Base-by-base conservation (phyloP, 1,140 invertebrate genomes). In the Heterodera schachtii region DNA sequence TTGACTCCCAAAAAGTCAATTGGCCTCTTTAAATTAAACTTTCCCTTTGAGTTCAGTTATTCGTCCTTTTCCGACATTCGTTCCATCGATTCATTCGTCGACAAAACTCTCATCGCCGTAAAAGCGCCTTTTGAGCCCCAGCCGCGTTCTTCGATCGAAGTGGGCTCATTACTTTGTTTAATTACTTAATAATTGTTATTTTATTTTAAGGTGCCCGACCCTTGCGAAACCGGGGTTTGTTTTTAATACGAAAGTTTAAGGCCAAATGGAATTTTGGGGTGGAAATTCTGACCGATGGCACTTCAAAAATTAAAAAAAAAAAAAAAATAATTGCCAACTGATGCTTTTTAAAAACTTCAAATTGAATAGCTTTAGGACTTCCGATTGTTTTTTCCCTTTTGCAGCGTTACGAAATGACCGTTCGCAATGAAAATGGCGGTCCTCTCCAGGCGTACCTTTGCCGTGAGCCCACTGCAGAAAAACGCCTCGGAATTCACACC, bases 21-120 rank as follows among this genome's bases (percentile, higher is more conserved):
- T 31, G 31, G 31, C 31, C 31, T 31, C 31, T 31, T 31, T 31
- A 31, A 31, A 31, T 31, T 31, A 31, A 31, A 31, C 31, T 31
- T 76, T 69, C 49, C 64, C 11, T 85, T 75, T 71, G 16, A 21
- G 77, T 21, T 76, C 43, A 88, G 87, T 64, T 88, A 88, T 75
- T 73, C 89, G 8, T 49, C 73, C 1, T 90, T 82, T 64, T 47
- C 75, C 41, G 87, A 90, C 73, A 76, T 88, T 16, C 85, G 80
- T 52, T 75, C 83, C 1, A 75, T 90, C 5, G 77, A 79, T n/a
- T 73, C 79, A 16, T 75, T 88, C n/a, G 75, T 57, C 16, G 79
- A 86, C n/a, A 71, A 88, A 60, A 90, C 75, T 47, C 69, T 88
- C 9, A 84, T 88, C 46, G 87, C 88, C 7, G 66, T 88, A 16